phyloP scores from a whole-genome alignment of 2,888 invertebrate species.

The Branchipolynoe longqiensis region DNA sequence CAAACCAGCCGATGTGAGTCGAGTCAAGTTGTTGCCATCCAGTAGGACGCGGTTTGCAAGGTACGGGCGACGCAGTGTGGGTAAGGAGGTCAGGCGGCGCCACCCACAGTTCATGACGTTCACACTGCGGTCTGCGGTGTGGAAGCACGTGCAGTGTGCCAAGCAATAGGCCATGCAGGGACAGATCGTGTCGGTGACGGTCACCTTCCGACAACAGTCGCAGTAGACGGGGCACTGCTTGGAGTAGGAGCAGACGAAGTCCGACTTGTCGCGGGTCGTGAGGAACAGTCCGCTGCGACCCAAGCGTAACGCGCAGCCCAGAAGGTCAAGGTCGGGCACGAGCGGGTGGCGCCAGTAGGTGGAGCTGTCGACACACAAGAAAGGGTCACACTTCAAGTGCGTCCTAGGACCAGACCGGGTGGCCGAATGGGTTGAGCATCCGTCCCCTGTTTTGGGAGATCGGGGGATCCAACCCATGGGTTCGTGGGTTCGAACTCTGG shows the following conservation, averaged over 20 bases:
- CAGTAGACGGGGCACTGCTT: neutral
- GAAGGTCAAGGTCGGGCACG: neutral
- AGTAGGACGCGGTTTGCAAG: neutral
- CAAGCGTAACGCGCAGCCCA: neutral
- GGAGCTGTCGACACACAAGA: no score
- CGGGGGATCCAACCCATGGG: no score
- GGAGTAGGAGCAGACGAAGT: slow-evolving; percentile 33
- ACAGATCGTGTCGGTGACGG: no score
- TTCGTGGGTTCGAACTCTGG: no score
- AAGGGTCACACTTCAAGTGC: no score
- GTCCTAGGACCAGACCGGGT: no score
- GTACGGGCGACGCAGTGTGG: neutral
- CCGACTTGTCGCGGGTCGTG: neutral
- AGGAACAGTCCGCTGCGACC: neutral
- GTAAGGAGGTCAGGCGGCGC: neutral
- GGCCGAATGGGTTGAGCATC: no score
- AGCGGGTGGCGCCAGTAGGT: no score
- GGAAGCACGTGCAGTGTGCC: neutral
- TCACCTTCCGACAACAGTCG: neutral
- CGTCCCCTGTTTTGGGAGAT: no score
- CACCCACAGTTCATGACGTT: neutral
- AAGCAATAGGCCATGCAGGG: slow-evolving; percentile 3
- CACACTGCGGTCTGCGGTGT: neutral
- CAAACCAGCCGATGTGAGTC: neutral
- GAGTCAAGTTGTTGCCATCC: neutral